Percentiles rank a stretch among this genome's conserved stretches.
phyloP scores from a whole-genome alignment of 2,888 invertebrate species.

The Cynaeus angustus region DNA sequence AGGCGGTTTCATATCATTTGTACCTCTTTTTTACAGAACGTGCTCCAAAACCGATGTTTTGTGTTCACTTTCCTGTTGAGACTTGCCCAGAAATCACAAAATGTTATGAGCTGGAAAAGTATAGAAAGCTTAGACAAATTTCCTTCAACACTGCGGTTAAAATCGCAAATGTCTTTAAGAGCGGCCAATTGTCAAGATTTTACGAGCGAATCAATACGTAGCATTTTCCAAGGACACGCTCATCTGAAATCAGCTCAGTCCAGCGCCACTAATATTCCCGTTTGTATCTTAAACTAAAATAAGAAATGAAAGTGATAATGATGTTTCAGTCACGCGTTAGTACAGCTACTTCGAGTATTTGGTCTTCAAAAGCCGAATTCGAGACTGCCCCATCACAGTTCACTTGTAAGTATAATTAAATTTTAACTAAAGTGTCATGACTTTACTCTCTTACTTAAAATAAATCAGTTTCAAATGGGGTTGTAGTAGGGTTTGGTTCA shows the following conservation, averaged over 20 bases:
- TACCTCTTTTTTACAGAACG: conserved; percentile 58
- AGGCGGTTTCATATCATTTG: not conserved
- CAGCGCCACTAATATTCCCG: conserved; percentile 36
- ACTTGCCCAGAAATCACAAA: conserved; percentile 54
- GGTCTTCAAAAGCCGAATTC: conserved; percentile 31
- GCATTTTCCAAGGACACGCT: conserved; percentile 58
- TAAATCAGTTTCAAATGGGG: no score
- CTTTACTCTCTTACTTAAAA: no score
- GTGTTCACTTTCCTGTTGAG: conserved; percentile 64
- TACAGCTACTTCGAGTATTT: conserved; percentile 12
- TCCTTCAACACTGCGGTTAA: conserved; percentile 45
- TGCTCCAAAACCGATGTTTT: conserved; percentile 64
- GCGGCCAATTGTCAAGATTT: conserved; percentile 62
- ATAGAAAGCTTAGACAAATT: conserved; percentile 59
- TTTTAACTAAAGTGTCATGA: no score
- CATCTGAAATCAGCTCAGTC: conserved; percentile 40
- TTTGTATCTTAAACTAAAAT: not conserved
- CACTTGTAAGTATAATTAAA: conserved; percentile 12
- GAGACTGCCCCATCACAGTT: conserved; percentile 16
- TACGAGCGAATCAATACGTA: conserved; percentile 62
- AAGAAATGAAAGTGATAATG: not conserved
- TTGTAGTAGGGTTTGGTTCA: no score
- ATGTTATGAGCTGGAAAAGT: conserved; percentile 53
- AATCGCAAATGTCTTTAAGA: conserved; percentile 57
- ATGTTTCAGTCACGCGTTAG: conserved; percentile 30